Base-by-base conservation (phyloP, 2,888 invertebrate genomes). In the Strigamia maritima region DNA sequence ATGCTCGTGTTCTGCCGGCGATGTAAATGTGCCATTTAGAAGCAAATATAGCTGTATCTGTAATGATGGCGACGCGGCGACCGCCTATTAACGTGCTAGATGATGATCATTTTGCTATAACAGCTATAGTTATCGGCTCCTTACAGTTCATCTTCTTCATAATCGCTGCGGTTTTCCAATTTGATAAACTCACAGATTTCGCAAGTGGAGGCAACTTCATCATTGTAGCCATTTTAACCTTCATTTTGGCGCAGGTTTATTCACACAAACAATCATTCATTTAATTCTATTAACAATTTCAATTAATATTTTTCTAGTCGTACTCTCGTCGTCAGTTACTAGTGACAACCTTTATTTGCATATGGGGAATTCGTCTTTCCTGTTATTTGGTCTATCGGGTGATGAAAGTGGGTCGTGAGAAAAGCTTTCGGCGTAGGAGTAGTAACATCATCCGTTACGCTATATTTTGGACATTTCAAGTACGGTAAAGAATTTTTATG, bases 131-230 rank as follows among this genome's bases (percentile, higher is more conserved):
- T 76, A 92, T 93, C 0, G 91, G 93, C 38, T 90, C 90, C 28
- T 91, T 94, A 92, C 96, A 96, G 87, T 88, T 95, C 79, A 88
- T 94, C 78, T 96, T 95, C 87, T 96, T 96, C 87, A 89, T 92
- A 54, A 90, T 96, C 82, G 95, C 95, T 65, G 93, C 94, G 6
- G 89, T 92, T 79, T 93, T 94, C 83, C 93, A 95, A 86, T 91
- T 93, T 87, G 95, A 96, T 86, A 95, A 95, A 87, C 89, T 96
- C 80, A 94, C 95, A 0, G 96, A 97, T 86, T 94, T 96, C 87
- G 95, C 95, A 81, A 95, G 96, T 10, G 96, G 96, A 79, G 92
- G 93, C 79, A 96, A 96, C 87, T 97, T 97, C 86, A 93, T 95
- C 82, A 92, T 95, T 79, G 89, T 96, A 82, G 94, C 95, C 10